A percentile compares a stretch with the other conserved stretches of the same genome.
phyloP scores from a whole-genome alignment of 2,797 vertebrate species.

The Yasuhikotakia modesta region DNA sequence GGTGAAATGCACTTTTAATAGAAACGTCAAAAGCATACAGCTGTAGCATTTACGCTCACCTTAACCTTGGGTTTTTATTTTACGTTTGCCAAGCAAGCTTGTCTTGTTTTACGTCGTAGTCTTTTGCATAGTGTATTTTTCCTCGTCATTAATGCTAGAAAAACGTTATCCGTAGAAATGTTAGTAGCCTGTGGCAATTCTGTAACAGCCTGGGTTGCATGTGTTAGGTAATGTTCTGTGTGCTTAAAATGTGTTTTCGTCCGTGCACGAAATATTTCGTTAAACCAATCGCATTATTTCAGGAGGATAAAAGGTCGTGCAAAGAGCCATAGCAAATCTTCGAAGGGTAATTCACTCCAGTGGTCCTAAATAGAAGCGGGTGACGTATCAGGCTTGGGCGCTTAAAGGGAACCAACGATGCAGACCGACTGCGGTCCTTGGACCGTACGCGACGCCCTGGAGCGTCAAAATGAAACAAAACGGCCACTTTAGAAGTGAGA shows the following conservation, averaged over 20 bases:
- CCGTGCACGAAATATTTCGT: background rate
- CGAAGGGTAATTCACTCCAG: constrained; percentile 19
- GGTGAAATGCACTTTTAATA: background rate
- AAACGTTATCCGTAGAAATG: background rate
- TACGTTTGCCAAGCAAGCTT: background rate
- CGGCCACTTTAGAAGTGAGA: constrained; percentile 25
- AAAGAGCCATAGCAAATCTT: background rate
- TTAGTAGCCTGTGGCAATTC: background rate
- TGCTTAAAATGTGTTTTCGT: background rate
- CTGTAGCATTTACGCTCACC: too few relatives aligned
- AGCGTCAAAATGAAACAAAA: constrained; percentile 45
- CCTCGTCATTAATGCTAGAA: background rate
- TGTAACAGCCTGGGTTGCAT: background rate
- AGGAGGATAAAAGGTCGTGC: background rate
- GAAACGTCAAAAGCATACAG: background rate
- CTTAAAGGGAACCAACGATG: constrained; percentile 60
- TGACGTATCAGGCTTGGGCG: constrained; percentile 25
- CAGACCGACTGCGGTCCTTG: constrained; percentile 51
- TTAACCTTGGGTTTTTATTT: background rate
- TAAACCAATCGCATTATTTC: background rate
- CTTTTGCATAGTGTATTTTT: background rate
- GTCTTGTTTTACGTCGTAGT: background rate
- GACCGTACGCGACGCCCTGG: constrained; percentile 45
- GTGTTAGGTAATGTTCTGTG: background rate
- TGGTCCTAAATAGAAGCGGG: constrained; percentile 1